Base-by-base conservation (phyloP, 1,140 invertebrate species). In the Drosophila biarmipes region DNA sequence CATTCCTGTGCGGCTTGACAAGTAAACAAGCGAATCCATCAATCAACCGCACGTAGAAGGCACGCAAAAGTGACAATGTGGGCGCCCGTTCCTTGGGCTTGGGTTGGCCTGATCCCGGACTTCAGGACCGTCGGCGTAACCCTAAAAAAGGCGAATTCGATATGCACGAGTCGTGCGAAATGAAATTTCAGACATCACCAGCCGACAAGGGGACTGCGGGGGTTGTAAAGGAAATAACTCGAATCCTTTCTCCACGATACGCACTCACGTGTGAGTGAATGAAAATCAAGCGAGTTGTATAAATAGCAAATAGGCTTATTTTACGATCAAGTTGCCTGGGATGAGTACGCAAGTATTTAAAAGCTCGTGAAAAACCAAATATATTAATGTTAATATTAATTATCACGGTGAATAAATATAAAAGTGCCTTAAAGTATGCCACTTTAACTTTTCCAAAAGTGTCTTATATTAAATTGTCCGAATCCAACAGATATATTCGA, bases 21-120 rank as follows among this genome's bases (percentile, higher is more conserved):
- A 78, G 82, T 68, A 86, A 86, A 86, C 78, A 87, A 78, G 82
- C 68, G 74, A 87, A 86, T 87, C 74, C 82, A 86, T 86, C 82
- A 86, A 86, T 86, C 81, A 86, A 78, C 62, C 76, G 77, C 78
- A 81, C 78, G 67, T 77, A 81, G 56, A 81, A 61, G 73, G 66
- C 78, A 74, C 81, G 78, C 78, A 87, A 87, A 87, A 84, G 79
- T 84, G 79, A 82, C 79, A 82, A 81, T 73, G 38, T 62, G 52
- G 38, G 43, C 52, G 43, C 27, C 38, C n/a, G 19, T 34, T 19
- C 24, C 51, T 53, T 61, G 53, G 35, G 21, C 37, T 31, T 31
- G 29, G 7, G 29, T 24, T 24, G 12, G 53, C 19, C 29, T 8
- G n/a, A 7, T 8, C 15, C 38, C 17, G 17, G 17, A 43, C 15